Evolutionary conservation across 2,888 invertebrate species (phyloP).

Genomic region (Onthophagus sagittarius): DNA sequence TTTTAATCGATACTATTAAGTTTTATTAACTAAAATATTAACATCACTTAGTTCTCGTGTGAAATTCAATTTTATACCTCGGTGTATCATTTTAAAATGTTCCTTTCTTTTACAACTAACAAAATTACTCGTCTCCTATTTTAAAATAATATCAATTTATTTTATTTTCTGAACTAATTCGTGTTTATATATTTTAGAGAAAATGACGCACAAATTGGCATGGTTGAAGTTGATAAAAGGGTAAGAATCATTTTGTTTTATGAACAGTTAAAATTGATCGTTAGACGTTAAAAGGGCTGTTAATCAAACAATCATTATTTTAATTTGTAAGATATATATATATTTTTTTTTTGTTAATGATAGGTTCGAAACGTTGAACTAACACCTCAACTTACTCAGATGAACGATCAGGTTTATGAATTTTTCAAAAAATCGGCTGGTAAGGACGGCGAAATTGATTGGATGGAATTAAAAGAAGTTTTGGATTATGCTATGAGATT

Average conservation of each 20-base stretch:
- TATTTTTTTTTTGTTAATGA: not conserved
- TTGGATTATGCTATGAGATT: conserved; percentile 84
- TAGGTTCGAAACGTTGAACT: conserved; percentile 19
- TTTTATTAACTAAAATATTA: no score
- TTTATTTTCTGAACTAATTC: no score
- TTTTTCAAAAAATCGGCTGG: conserved; percentile 87
- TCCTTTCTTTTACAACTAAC: conserved; percentile 13
- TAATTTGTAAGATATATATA: not conserved
- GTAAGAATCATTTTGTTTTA: conserved; percentile 51
- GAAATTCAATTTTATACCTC: not conserved
- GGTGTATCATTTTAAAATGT: conserved; percentile 24
- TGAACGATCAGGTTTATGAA: conserved; percentile 59
- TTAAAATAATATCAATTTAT: no score
- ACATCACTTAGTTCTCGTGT: not conserved
- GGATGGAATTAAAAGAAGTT: conserved; percentile 88
- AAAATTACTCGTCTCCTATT: conserved; percentile 10
- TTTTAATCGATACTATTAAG: no score
- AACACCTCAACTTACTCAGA: conserved; percentile 45
- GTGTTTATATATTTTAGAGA: conserved; percentile 60
- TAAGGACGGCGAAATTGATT: conserved; percentile 87
- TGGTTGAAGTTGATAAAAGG: conserved; percentile 75
- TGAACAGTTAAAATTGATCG: no score
- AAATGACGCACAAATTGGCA: conserved; percentile 83
- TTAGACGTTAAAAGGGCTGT: no score
- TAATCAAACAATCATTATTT: not conserved